Percentiles rank a stretch among this genome's conserved stretches.
Conservation (phyloP, 1,140 invertebrate genomes). For the Hylaeus volcanicus region DNA sequence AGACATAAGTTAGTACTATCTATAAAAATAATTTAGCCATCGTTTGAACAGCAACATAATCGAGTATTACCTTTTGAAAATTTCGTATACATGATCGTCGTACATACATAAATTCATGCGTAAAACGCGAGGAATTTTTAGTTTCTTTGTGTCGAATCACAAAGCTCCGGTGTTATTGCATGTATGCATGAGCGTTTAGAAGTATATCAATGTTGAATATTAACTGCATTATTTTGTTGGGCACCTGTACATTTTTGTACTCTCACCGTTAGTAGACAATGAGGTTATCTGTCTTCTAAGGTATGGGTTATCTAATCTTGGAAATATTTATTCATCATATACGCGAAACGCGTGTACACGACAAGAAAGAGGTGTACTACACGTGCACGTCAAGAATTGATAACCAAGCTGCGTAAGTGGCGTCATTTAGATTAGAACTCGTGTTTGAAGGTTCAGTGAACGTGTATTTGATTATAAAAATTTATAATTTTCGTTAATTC, state of each 20-base stretch:
- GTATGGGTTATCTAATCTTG: conserved; percentile 58
- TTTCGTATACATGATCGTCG: no score
- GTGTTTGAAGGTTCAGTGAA: conserved; percentile 14
- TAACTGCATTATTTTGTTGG: conserved; percentile 16
- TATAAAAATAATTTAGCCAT: not conserved
- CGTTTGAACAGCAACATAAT: not conserved
- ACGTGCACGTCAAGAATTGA: conserved; percentile 40
- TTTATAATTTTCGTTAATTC: no score
- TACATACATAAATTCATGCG: no score
- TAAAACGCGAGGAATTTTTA: no score
- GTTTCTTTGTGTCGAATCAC: not conserved
- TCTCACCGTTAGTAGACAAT: conserved; percentile 40
- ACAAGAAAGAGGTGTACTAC: conserved; percentile 44
- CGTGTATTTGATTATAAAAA: not conserved
- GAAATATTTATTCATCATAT: conserved; percentile 51
- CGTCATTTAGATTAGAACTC: conserved; percentile 40
- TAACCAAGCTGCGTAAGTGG: conserved; percentile 41
- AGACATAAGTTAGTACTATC: no score
- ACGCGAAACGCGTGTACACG: conserved; percentile 38
- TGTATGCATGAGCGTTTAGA: not conserved
- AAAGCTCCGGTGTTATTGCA: not conserved
- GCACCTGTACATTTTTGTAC: conserved; percentile 9
- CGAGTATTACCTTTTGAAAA: no score
- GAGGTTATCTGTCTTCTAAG: conserved; percentile 43
- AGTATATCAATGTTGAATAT: not conserved